Percentiles rank a stretch among this genome's conserved stretches.
phyloP scores from a whole-genome alignment of 2,797 vertebrate genomes.

The Podargus strigoides region DNA sequence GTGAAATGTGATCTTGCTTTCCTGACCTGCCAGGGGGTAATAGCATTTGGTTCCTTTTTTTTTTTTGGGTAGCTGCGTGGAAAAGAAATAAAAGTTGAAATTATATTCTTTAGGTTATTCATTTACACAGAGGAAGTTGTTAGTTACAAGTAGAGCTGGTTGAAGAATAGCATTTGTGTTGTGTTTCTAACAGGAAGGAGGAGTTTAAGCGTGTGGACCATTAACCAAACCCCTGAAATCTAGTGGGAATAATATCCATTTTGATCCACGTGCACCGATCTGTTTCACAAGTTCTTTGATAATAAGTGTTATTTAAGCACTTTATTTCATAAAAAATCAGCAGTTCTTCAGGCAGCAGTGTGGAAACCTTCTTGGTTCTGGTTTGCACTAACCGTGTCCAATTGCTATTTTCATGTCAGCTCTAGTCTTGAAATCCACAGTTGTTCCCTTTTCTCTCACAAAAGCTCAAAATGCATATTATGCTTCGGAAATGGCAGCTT shows the following conservation, averaged over 20 bases:
- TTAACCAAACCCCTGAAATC: background rate
- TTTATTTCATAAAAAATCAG: background rate
- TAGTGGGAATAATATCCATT: background rate
- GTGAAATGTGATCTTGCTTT: conserved; percentile 27
- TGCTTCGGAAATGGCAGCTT: conserved; percentile 7
- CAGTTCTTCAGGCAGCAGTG: background rate
- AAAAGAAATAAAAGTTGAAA: background rate
- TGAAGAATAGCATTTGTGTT: background rate
- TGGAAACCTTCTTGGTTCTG: background rate
- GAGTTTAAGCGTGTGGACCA: background rate
- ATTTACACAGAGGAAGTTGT: background rate
- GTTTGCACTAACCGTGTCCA: background rate
- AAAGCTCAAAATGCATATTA: conserved; percentile 19
- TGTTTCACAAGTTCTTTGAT: background rate
- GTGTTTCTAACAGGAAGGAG: background rate
- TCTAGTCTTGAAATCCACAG: background rate
- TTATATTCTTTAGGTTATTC: background rate
- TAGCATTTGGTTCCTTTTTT: background rate
- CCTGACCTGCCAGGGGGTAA: conserved; percentile 6
- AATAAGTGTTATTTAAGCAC: background rate
- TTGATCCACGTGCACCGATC: background rate
- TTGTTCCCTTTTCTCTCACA: conserved; percentile 23
- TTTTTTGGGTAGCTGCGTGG: background rate
- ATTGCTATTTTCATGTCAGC: background rate
- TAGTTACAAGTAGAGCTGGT: background rate